A percentile compares a stretch with the other conserved stretches of the same genome.
Evolutionary conservation across 2,888 invertebrate species (phyloP).

Genomic region (Trachelus troglodyta): DNA sequence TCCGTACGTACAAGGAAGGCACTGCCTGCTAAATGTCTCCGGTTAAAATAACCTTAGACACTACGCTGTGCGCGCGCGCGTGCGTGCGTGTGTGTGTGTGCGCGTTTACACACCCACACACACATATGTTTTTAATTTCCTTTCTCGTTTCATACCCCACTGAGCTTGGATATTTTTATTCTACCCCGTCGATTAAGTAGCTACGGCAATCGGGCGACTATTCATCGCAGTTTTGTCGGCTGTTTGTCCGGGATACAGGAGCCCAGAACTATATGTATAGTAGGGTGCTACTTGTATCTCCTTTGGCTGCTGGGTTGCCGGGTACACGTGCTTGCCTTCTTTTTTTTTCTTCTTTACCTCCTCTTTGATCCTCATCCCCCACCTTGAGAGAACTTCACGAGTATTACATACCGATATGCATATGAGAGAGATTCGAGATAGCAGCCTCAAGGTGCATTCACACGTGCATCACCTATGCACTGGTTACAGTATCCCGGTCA

Average conservation of each 20-base stretch:
- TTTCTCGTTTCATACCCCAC: background rate
- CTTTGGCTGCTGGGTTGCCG: background rate
- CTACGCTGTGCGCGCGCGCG: too few relatives aligned
- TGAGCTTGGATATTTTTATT: background rate
- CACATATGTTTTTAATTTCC: background rate
- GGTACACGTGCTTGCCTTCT: background rate
- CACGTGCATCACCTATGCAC: background rate
- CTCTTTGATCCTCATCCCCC: background rate
- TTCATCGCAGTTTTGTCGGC: background rate
- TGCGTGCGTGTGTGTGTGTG: too few relatives aligned
- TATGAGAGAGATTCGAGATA: slow-evolving; percentile 24
- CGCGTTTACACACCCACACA: too few relatives aligned
- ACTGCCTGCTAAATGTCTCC: slow-evolving; percentile 40
- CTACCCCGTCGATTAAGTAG: background rate
- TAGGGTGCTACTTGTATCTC: background rate
- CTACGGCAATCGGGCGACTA: background rate
- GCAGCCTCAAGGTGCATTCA: slow-evolving; percentile 16
- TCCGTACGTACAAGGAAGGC: slow-evolving; percentile 23
- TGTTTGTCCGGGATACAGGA: background rate
- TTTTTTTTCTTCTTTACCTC: background rate
- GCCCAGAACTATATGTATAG: background rate
- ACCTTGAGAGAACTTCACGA: slow-evolving; percentile 5
- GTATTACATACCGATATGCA: slow-evolving; percentile 25
- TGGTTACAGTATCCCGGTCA: background rate
- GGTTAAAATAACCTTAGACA: background rate